Evolutionary conservation across 2,113 vertebrate genomes (phyloP).

Genomic region (Bambusicola thoracicus): DNA sequence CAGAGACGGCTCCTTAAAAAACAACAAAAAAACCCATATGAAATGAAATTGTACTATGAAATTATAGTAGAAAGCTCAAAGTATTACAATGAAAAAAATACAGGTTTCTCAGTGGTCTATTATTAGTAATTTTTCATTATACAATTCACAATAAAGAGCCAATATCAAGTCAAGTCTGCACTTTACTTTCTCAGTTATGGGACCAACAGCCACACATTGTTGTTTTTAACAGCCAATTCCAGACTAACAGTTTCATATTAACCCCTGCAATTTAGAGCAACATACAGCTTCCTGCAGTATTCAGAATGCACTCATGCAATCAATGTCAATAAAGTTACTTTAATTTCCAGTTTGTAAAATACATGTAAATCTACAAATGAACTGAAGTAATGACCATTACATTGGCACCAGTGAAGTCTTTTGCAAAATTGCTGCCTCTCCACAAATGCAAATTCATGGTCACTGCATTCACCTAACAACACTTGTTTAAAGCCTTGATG

Average conservation of each 20-base stretch:
- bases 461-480: neutral
- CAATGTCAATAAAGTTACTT: neutral
- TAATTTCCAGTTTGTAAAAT: neutral
- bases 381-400: neutral
- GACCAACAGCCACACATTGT: neutral
- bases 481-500: neutral
- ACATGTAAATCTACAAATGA: neutral
- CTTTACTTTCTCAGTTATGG: neutral
- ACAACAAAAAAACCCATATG: neutral
- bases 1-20: neutral
- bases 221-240: neutral
- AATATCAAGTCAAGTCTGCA: neutral
- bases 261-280: neutral
- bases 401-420: neutral
- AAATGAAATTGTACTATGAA: neutral
- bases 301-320: too few relatives aligned
- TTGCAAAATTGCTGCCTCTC: neutral
- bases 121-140: neutral
- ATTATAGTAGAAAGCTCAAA: neutral
- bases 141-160: neutral
- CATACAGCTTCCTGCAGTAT: neutral
- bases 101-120: neutral
- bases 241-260: neutral
- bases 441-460: neutral
- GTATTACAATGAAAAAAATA: neutral